phyloP scores from a whole-genome alignment of 2,888 invertebrate genomes.

The Piscicola geometra region DNA sequence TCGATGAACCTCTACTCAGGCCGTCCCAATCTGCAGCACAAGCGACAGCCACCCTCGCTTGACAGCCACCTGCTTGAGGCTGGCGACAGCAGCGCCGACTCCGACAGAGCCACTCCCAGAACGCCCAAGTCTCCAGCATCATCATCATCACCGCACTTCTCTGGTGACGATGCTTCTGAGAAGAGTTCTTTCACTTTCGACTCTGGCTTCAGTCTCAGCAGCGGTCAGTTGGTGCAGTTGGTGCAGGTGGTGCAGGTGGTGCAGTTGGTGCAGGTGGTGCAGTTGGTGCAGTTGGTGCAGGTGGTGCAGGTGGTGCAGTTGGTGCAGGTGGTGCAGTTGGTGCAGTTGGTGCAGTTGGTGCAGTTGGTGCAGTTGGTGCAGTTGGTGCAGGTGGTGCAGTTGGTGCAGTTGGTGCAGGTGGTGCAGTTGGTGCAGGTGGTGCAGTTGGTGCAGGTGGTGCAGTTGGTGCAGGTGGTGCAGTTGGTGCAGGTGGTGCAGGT shows the following conservation, averaged over 20 bases:
- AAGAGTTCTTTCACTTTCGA: neutral
- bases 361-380: neutral
- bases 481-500: too few relatives aligned
- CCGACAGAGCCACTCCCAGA: conserved; percentile 10
- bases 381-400: too few relatives aligned
- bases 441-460: too few relatives aligned
- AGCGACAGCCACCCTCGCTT: neutral
- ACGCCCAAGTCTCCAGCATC: conserved; percentile 5
- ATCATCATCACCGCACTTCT: conserved; percentile 22
- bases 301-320: too few relatives aligned
- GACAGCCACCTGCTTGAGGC: conserved; percentile 3
- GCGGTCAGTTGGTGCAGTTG: neutral
- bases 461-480: too few relatives aligned
- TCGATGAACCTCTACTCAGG: conserved; percentile 46
- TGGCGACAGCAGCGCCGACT: conserved; percentile 46
- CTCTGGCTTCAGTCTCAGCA: conserved; percentile 1
- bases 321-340: neutral
- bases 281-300: too few relatives aligned
- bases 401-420: too few relatives aligned
- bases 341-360: neutral
- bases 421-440: too few relatives aligned
- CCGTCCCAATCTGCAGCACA: neutral
- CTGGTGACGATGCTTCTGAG: neutral
- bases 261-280: too few relatives aligned
- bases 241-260: neutral